Evolutionary conservation across 2,888 invertebrate genomes (phyloP), one percentile per base, ranked within the genome.

Genomic region (Graphium colonna): DNA sequence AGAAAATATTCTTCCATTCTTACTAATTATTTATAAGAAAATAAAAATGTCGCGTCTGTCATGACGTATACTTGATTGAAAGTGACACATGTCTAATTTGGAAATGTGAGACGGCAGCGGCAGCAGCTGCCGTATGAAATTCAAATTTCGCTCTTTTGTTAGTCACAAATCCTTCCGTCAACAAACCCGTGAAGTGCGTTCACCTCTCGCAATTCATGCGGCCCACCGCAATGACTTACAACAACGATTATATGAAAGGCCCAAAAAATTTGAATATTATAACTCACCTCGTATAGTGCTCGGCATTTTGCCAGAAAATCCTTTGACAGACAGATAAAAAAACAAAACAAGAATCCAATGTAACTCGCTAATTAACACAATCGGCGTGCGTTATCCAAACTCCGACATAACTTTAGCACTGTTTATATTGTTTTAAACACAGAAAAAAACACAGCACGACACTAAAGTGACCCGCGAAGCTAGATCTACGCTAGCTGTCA

Each of bases 261-360:
- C 17, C 17, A 47, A 17, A 41, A 33, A 33, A 33, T 39, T 5
- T 7, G 21, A 52, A 41, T 15, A 47, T 45, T 38, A 40, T 17
- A 38, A 39, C 83, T 79, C 63, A 90, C 90, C 90, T 90, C 90
- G 65, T 68, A 90, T 90, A 61, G 90, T 90, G 67, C 90, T 90
- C 58, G 90, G 90, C 90, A 90, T 90, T 77, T 82, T 89, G 50
- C 62, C 52, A 58, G 63, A 10, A 72, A 70, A 79, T 81, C 82
- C 79, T 77, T 63, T 57, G 46, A 58, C 1, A n/a, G n/a, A n/a
- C 4, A 62, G 51, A 67, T 66, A 65, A 59, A 21, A 21, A 21
- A 52, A 55, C 47, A 58, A 58, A 62, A 50, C 57, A 57, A 60
- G 64, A 61, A 64, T 69, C 62, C 60, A 60, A 64, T 62, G 67